Percentiles rank a stretch among this genome's conserved stretches.
Conservation (phyloP, 2,797 vertebrate genomes). For the Hippoglossus hippoglossus region DNA sequence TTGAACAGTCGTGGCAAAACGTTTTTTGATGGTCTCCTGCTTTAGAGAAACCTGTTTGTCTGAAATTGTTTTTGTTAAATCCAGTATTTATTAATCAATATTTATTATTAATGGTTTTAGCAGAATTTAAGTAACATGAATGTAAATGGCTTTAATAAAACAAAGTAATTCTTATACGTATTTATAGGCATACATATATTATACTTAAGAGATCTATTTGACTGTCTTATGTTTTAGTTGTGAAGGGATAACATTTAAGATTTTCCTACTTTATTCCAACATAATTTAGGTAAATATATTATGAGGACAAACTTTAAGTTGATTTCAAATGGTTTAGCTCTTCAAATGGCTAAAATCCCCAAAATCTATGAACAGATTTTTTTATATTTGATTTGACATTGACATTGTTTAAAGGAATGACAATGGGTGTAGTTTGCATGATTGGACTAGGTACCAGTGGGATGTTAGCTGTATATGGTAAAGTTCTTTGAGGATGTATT, state of each 20-base stretch:
- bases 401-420: conserved; percentile 56
- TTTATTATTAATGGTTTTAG: conserved; percentile 49
- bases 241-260: conserved; percentile 24
- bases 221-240: conserved; percentile 29
- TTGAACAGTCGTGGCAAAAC: conserved; percentile 1
- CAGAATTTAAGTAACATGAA: conserved; percentile 65
- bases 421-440: conserved; percentile 74
- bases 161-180: conserved; percentile 20
- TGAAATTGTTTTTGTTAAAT: conserved; percentile 42
- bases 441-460: conserved; percentile 50
- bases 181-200: conserved; percentile 41
- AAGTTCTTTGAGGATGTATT: conserved; percentile 54
- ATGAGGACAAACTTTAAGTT: conserved; percentile 29
- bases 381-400: conserved; percentile 45
- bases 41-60: conserved; percentile 6
- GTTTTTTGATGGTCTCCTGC: conserved; percentile 4
- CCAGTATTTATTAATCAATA: conserved; percentile 54
- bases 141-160: conserved; percentile 71
- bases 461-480: conserved; percentile 56
- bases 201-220: conserved; percentile 46
- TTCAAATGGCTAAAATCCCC: conserved; percentile 29
- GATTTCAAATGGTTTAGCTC: conserved; percentile 23
- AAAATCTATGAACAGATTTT: conserved; percentile 42
- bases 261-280: conserved; percentile 37
- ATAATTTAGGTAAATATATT: conserved; percentile 42